These are phyloP conservation scores for Osmoderma eremita DNA, from an alignment of 2,888 invertebrate species.

Conservation along the genomic window DNA sequence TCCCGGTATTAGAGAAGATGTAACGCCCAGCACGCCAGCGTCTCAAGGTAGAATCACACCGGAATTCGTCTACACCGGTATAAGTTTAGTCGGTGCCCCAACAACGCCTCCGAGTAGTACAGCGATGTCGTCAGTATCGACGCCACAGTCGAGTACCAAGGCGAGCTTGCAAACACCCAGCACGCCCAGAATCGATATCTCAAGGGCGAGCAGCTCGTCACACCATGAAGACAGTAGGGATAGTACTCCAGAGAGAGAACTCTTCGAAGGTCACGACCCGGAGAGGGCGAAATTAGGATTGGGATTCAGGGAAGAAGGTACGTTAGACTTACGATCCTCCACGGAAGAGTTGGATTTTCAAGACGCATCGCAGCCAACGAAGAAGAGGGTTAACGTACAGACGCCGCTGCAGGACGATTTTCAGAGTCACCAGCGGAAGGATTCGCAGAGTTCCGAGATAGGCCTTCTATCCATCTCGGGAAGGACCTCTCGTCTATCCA, in stretches of 20 bases:
- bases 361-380: slow-evolving; percentile 66
- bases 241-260: slow-evolving; percentile 85
- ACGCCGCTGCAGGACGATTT: slow-evolving; percentile 53
- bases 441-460: slow-evolving; percentile 75
- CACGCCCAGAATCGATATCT: slow-evolving; percentile 89
- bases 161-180: slow-evolving; percentile 71
- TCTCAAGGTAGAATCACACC: slow-evolving; percentile 39
- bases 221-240: slow-evolving; percentile 85
- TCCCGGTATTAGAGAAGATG: slow-evolving; percentile 69
- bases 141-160: slow-evolving; percentile 51
- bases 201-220: slow-evolving; percentile 87
- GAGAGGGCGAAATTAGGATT: slow-evolving; percentile 60
- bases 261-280: slow-evolving; percentile 63
- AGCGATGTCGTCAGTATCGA: slow-evolving; percentile 53
- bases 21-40: slow-evolving; percentile 57
- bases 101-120: slow-evolving; percentile 46
- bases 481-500: slow-evolving; percentile 82
- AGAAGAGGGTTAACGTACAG: slow-evolving; percentile 61
- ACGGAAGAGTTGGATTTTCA: slow-evolving; percentile 89
- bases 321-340: slow-evolving; percentile 85
- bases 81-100: slow-evolving; percentile 57
- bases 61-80: slow-evolving; percentile 55
- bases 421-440: slow-evolving; percentile 64
- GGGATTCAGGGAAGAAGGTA: slow-evolving; percentile 72
- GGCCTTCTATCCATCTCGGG: slow-evolving; percentile 80